Percentiles rank a stretch among this genome's conserved stretches.
phyloP scores from a whole-genome alignment of 2,888 invertebrate species.

The Oligia fasciuncula region DNA sequence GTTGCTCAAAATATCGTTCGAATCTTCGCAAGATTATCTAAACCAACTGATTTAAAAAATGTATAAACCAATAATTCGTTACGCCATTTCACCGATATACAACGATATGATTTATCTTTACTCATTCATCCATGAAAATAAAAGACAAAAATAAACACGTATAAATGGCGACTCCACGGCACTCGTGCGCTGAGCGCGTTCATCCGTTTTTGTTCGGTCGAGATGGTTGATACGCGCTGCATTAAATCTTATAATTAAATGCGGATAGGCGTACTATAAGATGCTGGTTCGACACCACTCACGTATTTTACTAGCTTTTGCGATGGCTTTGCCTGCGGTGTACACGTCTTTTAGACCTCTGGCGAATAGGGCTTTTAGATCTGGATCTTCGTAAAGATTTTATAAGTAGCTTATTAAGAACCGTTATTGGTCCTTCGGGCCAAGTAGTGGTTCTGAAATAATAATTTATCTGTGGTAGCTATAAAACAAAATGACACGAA shows the following conservation, averaged over 20 bases:
- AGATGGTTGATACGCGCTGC: constrained; percentile 75
- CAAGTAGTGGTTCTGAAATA: not conserved
- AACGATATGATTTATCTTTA: constrained; percentile 26
- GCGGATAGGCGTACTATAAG: constrained; percentile 72
- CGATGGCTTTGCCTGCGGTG: constrained; percentile 7
- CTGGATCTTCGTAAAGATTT: not conserved
- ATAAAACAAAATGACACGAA: no score
- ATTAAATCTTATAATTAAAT: constrained; percentile 82
- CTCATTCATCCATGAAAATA: constrained; percentile 33
- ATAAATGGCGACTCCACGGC: constrained; percentile 59
- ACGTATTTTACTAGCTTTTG: constrained; percentile 37
- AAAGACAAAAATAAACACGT: constrained; percentile 31
- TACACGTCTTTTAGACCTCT: not conserved
- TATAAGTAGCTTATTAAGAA: not conserved
- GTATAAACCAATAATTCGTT: constrained; percentile 14
- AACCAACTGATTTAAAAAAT: constrained; percentile 7
- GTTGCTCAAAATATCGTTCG: not conserved
- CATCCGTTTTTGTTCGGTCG: constrained; percentile 73
- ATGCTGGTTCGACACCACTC: constrained; percentile 58
- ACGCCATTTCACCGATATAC: constrained; percentile 16
- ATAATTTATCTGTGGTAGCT: no score
- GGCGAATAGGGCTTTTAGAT: no score
- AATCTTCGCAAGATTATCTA: not conserved
- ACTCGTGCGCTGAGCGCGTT: constrained; percentile 60
- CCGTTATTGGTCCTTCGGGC: not conserved